Conservation (phyloP, 2,113 vertebrate genomes). For the Bos indicus region DNA sequence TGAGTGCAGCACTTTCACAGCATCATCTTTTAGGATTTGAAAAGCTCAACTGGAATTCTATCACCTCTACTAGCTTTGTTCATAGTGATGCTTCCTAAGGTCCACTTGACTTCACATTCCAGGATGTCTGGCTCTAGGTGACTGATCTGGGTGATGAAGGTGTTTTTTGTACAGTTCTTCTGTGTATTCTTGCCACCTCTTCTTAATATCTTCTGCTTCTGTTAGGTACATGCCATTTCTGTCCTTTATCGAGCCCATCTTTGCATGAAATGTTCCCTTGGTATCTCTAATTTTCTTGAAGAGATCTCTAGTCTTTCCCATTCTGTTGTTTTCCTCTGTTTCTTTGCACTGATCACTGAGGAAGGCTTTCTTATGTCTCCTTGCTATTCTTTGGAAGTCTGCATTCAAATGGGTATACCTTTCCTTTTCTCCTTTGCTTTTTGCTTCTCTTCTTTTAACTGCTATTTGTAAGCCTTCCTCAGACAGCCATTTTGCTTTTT, state of each 20-base stretch:
- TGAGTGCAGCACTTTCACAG: neutral
- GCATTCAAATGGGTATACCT: neutral
- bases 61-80: neutral
- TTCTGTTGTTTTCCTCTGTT: neutral
- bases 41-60: neutral
- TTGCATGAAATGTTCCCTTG: neutral
- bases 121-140: neutral
- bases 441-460: neutral
- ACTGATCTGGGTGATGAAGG: neutral
- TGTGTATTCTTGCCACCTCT: neutral
- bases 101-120: neutral
- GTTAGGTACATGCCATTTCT: neutral
- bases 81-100: neutral
- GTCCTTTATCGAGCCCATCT: neutral
- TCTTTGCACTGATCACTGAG: neutral
- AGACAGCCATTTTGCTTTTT: neutral
- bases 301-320: neutral
- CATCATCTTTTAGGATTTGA: neutral
- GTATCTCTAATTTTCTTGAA: neutral
- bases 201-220: neutral
- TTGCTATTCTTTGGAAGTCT: neutral
- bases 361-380: neutral
- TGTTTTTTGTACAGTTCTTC: neutral
- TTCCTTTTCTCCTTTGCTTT: neutral
- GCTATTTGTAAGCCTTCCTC: neutral